A percentile compares a stretch with the other conserved stretches of the same genome.
Evolutionary conservation across 53 echinoderm and acorn worm genomes (phyloP).

Genomic region (Echinometra lucunter): DNA sequence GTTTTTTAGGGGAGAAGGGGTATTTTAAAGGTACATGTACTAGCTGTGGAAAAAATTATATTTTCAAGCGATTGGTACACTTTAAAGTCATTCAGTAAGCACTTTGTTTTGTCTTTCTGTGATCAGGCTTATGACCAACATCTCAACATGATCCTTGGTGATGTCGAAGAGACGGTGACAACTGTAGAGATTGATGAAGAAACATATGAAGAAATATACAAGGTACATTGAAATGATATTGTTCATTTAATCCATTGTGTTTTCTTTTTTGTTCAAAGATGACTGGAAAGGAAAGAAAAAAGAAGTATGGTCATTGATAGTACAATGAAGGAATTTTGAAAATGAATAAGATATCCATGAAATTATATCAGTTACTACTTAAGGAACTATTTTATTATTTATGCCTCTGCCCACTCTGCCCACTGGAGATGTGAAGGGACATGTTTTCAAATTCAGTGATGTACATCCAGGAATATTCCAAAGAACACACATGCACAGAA

Average conservation of each 20-base stretch:
- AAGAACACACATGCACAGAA: too few species aligned
- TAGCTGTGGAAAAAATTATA: too few species aligned
- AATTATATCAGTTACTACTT: background rate
- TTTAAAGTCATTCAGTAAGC: background rate
- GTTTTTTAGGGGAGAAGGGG: too few species aligned
- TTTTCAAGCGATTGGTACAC: too few species aligned
- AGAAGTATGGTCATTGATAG: too few species aligned
- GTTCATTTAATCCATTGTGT: too few species aligned
- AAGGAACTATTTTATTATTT: background rate
- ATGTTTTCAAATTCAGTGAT: too few species aligned
- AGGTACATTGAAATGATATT: conserved; percentile 61
- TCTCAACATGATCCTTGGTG: conserved; percentile 98
- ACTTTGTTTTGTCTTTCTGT: background rate
- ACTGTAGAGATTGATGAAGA: conserved; percentile 98
- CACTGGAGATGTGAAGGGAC: too few species aligned
- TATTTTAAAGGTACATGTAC: too few species aligned
- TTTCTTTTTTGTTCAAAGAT: background rate
- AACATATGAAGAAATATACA: conserved; percentile 99
- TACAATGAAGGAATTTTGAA: background rate
- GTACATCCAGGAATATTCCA: too few species aligned
- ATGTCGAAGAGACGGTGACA: conserved; percentile 97
- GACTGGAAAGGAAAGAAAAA: background rate
- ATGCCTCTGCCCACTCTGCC: too few species aligned
- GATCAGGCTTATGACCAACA: conserved; percentile 96
- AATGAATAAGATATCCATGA: background rate